Evolutionary conservation across 2,113 vertebrate species (phyloP).

Genomic region (Seriola aureovittata): DNA sequence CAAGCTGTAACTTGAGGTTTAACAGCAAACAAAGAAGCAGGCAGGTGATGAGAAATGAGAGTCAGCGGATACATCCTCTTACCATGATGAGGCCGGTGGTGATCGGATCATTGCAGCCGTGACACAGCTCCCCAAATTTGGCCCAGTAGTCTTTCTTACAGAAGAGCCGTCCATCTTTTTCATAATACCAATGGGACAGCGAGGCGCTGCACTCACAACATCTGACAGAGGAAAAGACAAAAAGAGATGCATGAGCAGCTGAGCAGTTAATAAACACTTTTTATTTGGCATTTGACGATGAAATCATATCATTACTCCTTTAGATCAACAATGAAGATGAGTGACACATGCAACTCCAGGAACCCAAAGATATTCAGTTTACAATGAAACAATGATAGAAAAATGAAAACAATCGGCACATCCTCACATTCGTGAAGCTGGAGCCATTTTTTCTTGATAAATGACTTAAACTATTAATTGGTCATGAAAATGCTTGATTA

Average conservation of each 20-base stretch:
- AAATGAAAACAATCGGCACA: background rate
- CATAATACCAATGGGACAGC: conserved; percentile 98
- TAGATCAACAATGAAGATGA: background rate
- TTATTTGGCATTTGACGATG: background rate
- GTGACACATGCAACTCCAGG: background rate
- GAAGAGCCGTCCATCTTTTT: conserved; percentile 96
- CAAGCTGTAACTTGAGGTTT: conserved; percentile 53
- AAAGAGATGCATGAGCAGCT: background rate
- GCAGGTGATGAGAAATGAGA: conserved; percentile 48
- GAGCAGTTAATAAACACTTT: background rate
- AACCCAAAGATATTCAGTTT: background rate
- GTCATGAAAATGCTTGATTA: too few species aligned
- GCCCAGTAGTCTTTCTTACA: conserved; percentile 99
- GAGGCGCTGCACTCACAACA: conserved; percentile 94
- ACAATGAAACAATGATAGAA: background rate
- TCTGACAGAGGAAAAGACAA: conserved; percentile 75
- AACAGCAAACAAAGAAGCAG: conserved; percentile 57
- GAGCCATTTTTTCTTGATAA: background rate
- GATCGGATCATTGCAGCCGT: conserved; percentile 96
- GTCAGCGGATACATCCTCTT: conserved; percentile 62
- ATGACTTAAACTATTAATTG: background rate
- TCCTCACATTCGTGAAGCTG: background rate
- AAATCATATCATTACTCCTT: background rate
- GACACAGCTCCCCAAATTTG: conserved; percentile 94
- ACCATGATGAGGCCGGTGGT: conserved; percentile 98